These are phyloP conservation scores for Melanotaenia duboulayi DNA, from an alignment of 2,113 vertebrate species.

Conservation along the genomic window DNA sequence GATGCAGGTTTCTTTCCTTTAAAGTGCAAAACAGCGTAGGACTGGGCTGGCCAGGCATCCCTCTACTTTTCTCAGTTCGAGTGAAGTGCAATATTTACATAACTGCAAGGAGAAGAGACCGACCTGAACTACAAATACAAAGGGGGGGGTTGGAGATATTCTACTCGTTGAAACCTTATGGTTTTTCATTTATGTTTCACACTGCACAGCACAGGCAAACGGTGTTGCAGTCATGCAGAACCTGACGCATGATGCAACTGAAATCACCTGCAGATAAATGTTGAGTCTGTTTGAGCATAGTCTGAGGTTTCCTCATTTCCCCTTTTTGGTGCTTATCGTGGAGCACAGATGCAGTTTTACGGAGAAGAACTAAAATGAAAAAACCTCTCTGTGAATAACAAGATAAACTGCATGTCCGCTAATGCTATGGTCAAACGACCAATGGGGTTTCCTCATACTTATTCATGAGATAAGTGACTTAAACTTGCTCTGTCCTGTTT, in stretches of 20 bases:
- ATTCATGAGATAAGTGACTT: slow-evolving; percentile 9
- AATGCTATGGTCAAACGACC: slow-evolving; percentile 27
- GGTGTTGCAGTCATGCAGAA: slow-evolving; percentile 15
- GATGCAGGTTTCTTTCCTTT: too few relatives aligned
- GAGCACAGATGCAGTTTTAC: slow-evolving; percentile 69
- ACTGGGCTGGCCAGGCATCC: too few relatives aligned
- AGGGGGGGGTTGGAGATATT: background rate
- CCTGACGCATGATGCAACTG: slow-evolving; percentile 36
- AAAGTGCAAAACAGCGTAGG: too few relatives aligned
- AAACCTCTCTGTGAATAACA: slow-evolving; percentile 46
- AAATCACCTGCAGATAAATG: slow-evolving; percentile 71
- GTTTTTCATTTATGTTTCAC: background rate
- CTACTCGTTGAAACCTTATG: background rate
- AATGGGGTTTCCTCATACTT: slow-evolving; percentile 34
- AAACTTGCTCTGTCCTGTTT: background rate
- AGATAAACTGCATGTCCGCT: slow-evolving; percentile 18
- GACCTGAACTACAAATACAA: background rate
- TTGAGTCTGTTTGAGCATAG: slow-evolving; percentile 63
- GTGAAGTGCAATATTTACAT: background rate
- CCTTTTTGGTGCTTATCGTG: slow-evolving; percentile 78
- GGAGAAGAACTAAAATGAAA: slow-evolving; percentile 69
- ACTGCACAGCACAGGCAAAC: slow-evolving; percentile 13
- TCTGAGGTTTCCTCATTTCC: slow-evolving; percentile 83
- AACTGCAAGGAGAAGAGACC: background rate
- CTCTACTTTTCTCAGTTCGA: background rate